Base-by-base conservation (phyloP, 2,888 invertebrate genomes). In the Zygaena filipendulae region DNA sequence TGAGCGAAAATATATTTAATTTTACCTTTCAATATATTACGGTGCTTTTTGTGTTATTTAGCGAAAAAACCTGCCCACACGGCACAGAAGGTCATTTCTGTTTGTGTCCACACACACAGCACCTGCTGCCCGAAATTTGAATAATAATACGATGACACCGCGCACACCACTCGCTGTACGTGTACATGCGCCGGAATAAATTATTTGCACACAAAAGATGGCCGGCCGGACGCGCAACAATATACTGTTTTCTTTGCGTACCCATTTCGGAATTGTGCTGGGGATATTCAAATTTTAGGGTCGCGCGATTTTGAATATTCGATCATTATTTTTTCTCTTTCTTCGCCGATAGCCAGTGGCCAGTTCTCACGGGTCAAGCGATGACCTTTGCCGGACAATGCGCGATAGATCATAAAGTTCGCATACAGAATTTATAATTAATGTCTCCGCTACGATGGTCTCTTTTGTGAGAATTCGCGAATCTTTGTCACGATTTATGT, bases 261-360 rank as follows among this genome's bases (percentile, higher is more conserved):
- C 45, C 47, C 48, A 36, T 46, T 43, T 37, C 33, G 41, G 47
- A 56, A 6, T 16, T 16, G 16, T 6, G n/a, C n/a, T n/a, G 64
- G 69, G 69, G 59, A 68, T 77, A 77, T 77, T 77, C 72, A 79
- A 77, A 79, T 79, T 70, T 68, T 60, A 66, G 77, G 77, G 75
- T 70, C 59, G 62, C 59, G 52, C 52, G 49, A 60, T 59, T 66
- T 61, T 56, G 52, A 61, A 63, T 58, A 51, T 52, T 35, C 43
- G 52, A 51, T 49, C 47, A 49, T 54, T 55, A 51, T 58, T 58
- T 57, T 54, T 42, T 33, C 35, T 35, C 43, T 43, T 56, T 59
- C 54, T 52, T 49, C 42, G 42, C 38, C 23, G 21, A 21, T 14
- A 8, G 36, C 36, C 33, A 44, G 42, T 47, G 47, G 46, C 48